Evolutionary conservation across 2,888 invertebrate genomes (phyloP), one percentile per base, ranked within the genome.

Genomic region (Dorcus hopei): DNA sequence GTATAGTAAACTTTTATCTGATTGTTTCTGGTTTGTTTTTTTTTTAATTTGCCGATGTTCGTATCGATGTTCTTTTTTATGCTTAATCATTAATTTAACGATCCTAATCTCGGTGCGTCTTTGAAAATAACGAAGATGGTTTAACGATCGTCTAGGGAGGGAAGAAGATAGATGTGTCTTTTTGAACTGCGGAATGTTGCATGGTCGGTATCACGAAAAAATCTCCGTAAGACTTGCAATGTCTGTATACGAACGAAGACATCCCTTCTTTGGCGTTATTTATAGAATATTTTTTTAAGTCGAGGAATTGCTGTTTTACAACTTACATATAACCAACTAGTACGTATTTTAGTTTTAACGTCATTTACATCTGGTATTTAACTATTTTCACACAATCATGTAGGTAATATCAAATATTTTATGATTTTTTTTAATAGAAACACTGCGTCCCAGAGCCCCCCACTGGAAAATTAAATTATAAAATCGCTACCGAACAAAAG

Each of bases 161-260:
- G 45, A 61, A 52, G 52, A 58, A 45, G 45, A 45, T 45, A 45
- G 45, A 45, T 19, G 45, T 19, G 45, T 45, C 45, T 45, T 33
- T 33, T 45, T 45, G 45, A 45, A 16, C 45, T 45, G 23, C 14
- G 45, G 45, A 45, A 45, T 45, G 45, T 45, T 45, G 45, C 45
- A 45, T 23, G 45, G 45, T 45, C 23, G 45, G 45, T 45, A 19
- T 19, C 9, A 45, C 45, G 45, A 45, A 45, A 45, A 45, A 45
- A 45, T 19, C 9, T 11, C n/a, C 16, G n/a, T 9, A 11, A 45
- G 45, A 45, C 45, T 45, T 45, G 45, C 45, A 45, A 45, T 45
- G 16, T 45, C 45, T 45, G 45, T 19, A 45, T 45, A 45, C 16
- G 26, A 33, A 33, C 26, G 45, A 45, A 45, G 45, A 45, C 45